phyloP scores from a whole-genome alignment of 2,797 vertebrate genomes.

The Coregonus ussuriensis region DNA sequence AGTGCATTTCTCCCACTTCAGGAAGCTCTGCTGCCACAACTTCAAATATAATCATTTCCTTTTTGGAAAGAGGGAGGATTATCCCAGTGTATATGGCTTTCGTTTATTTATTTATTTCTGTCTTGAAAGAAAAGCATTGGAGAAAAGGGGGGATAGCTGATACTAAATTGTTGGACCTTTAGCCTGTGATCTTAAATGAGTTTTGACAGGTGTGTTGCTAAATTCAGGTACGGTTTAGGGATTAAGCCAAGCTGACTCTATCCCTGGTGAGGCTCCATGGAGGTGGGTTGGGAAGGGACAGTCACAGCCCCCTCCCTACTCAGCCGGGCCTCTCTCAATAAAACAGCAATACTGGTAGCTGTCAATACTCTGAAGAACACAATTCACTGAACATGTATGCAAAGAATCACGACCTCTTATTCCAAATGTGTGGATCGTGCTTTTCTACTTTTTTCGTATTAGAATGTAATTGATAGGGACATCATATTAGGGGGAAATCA shows the following conservation, averaged over 20 bases:
- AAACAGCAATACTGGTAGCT: not conserved
- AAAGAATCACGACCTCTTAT: not conserved
- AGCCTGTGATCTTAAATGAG: constrained; percentile 66
- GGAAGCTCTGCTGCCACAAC: constrained; percentile 73
- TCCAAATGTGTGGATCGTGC: not conserved
- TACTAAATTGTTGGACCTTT: constrained; percentile 62
- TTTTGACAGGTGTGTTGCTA: constrained; percentile 70
- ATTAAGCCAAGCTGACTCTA: constrained; percentile 57
- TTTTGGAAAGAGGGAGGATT: constrained; percentile 68
- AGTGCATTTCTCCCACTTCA: constrained; percentile 64
- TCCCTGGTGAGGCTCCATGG: constrained; percentile 49
- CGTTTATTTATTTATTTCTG: constrained; percentile 57
- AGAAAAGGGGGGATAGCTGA: constrained; percentile 53
- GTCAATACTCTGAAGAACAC: not conserved
- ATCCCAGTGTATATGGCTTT: constrained; percentile 67
- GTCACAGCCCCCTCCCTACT: constrained; percentile 34
- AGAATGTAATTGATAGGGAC: too few species aligned
- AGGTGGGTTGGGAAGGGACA: constrained; percentile 31
- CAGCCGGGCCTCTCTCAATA: not conserved
- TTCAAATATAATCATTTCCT: constrained; percentile 79
- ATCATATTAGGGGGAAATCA: not conserved
- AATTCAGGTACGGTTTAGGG: constrained; percentile 62
- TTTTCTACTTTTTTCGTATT: not conserved
- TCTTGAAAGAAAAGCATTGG: constrained; percentile 58
- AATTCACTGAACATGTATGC: not conserved